Evolutionary conservation across 2,113 vertebrate species (phyloP).

Genomic region (Erythrocebus patas): DNA sequence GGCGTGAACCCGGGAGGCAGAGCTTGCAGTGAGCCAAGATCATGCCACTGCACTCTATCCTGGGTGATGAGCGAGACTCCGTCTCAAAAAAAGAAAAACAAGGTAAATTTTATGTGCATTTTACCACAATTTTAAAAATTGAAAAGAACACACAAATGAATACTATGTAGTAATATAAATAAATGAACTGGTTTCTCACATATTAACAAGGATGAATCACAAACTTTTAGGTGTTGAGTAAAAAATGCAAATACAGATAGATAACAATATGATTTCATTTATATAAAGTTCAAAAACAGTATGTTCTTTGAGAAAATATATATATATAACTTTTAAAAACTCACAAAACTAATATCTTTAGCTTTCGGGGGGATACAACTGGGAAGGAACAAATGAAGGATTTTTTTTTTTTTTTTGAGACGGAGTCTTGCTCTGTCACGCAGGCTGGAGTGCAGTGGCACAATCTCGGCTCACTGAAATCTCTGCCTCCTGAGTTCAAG

Average conservation of each 20-base stretch:
- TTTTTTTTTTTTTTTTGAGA: neutral
- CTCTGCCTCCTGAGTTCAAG: no score
- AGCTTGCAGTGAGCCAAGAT: no score
- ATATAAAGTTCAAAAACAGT: neutral
- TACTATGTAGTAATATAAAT: neutral
- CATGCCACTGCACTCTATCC: no score
- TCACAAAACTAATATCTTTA: neutral
- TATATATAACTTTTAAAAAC: neutral
- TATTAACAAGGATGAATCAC: neutral
- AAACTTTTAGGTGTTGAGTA: neutral
- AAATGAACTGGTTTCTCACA: neutral
- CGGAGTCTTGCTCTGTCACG: no score
- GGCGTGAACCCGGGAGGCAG: no score
- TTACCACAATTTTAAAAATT: neutral
- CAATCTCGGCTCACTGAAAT: no score
- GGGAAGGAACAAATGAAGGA: neutral
- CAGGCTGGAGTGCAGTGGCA: no score
- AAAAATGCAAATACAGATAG: neutral
- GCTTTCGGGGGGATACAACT: neutral
- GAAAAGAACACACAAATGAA: neutral
- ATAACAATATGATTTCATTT: neutral
- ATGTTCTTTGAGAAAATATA: neutral
- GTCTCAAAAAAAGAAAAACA: no score
- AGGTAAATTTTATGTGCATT: neutral
- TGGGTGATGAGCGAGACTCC: no score